phyloP scores from a whole-genome alignment of 2,888 invertebrate genomes.

The Archips crataeganus region DNA sequence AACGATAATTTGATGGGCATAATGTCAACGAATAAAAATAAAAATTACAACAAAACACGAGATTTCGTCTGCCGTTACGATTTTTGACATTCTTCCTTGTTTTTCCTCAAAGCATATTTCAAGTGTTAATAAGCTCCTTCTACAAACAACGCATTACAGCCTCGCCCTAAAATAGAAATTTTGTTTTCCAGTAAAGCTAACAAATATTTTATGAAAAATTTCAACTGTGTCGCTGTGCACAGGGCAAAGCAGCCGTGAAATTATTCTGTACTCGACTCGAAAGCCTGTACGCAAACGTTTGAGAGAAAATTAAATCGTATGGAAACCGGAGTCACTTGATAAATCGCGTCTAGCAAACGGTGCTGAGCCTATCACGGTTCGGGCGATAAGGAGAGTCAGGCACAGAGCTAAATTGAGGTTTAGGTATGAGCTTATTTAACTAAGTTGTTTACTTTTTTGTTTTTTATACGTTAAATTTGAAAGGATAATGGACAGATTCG shows the following conservation, averaged over 20 bases:
- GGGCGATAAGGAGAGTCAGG: slow-evolving; percentile 14
- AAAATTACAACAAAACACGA: slow-evolving; percentile 6
- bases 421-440: background rate
- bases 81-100: background rate
- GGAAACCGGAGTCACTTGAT: slow-evolving; percentile 51
- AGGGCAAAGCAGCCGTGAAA: slow-evolving; percentile 58
- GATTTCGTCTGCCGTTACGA: slow-evolving; percentile 1
- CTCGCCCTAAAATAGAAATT: slow-evolving; percentile 24
- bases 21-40: background rate
- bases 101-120: slow-evolving; percentile 17
- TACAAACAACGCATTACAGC: slow-evolving; percentile 12
- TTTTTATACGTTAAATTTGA: background rate
- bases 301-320: slow-evolving; percentile 57
- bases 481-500: no score
- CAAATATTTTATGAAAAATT: slow-evolving; percentile 40
- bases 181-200: slow-evolving; percentile 17
- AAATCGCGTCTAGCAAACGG: slow-evolving; percentile 28
- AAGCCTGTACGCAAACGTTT: slow-evolving; percentile 49
- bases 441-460: background rate
- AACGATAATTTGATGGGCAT: no score
- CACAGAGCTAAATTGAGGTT: slow-evolving; percentile 1
- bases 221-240: slow-evolving; percentile 37
- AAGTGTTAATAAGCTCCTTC: slow-evolving; percentile 19
- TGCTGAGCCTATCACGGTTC: slow-evolving; percentile 17
- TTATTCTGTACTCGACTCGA: slow-evolving; percentile 55